Evolutionary conservation across 2,797 vertebrate genomes (phyloP), one percentile per base, ranked within the genome.

Genomic region (Spheniscus humboldti): DNA sequence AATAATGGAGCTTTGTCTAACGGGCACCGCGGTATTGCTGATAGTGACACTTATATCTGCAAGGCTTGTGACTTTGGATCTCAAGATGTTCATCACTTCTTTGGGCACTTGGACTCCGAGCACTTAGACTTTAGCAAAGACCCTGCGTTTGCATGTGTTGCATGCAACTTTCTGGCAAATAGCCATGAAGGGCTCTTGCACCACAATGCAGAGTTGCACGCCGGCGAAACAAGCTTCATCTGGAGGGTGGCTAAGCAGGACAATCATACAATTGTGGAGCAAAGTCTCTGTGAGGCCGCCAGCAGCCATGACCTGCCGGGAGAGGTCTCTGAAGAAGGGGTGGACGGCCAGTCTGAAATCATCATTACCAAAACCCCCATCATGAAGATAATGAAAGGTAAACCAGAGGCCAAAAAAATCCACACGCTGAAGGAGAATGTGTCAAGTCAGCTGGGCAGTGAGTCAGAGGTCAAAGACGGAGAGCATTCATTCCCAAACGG

Each of bases 341-440:
- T 97, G 22, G 99, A 99, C 0, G 86, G 97, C 43, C 98, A 98
- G 71, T 98, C 98, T 0, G 99, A 99, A 96, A 99, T 99, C 95
- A 98, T 99, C 74, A 99, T 99, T 93, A 99, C 99, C 85, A 99
- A 99, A 98, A 99, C 99, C 2, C 99, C 99, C 45, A 99, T 99
- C 93, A 99, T 99, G 99, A 99, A 99, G 97, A 99, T 99, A 98
- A 98, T 99, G 95, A 99, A 99, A 97, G 98, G 98, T 86, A 99
- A 99, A 98, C 97, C 98, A 0, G 99, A 99, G 96, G 97, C 98
- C 56, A 99, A 99, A 97, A 98, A 99, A 97, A 99, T 99, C 62
- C 99, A 99, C 88, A 97, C 97, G 0, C 95, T 97, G 72, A 98
- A 98, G 11, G 99, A 99, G 13, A 98, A 92, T 2, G 37, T 73